These are phyloP conservation scores for Axinella damicornis DNA, from an alignment of 37 sponge, comb jelly and placozoan genomes.

Conservation along the genomic window DNA sequence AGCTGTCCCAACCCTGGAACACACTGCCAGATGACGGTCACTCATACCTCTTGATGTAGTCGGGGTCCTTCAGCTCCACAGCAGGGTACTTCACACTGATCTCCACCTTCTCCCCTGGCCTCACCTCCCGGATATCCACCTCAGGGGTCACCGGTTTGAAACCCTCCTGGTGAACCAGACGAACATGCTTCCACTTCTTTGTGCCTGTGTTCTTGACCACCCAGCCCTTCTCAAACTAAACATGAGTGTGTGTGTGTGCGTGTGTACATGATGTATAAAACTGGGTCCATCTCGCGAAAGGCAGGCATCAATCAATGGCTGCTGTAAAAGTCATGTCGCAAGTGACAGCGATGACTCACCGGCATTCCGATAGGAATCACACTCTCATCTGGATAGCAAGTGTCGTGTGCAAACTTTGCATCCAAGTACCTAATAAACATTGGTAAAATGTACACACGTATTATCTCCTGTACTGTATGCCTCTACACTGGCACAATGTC, in stretches of 20 bases:
- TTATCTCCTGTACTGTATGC: too few species aligned
- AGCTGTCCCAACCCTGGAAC: too few species aligned
- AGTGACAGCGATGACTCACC: too few species aligned
- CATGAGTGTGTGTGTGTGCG: background rate
- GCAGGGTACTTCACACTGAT: constrained; percentile 60
- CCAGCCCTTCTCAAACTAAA: constrained; percentile 81
- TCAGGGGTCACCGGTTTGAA: constrained; percentile 28
- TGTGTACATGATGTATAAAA: background rate
- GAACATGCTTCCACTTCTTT: constrained; percentile 75
- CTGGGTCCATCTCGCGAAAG: too few species aligned
- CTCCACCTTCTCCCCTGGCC: constrained; percentile 70
- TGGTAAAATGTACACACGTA: too few species aligned
- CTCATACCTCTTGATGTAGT: constrained; percentile 45
- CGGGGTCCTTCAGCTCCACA: background rate
- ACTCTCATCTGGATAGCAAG: constrained; percentile 51
- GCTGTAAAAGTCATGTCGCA: too few species aligned
- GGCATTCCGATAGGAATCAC: constrained; percentile 37
- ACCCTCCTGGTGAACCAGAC: constrained; percentile 68
- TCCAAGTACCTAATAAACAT: constrained; percentile 2
- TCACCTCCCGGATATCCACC: constrained; percentile 63
- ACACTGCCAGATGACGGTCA: too few species aligned
- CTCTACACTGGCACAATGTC: too few species aligned
- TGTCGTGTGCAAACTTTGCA: constrained; percentile 69
- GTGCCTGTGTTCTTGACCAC: constrained; percentile 75
- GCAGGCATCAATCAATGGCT: too few species aligned